Conservation (phyloP, 2,797 vertebrate species). For the Myotis daubentonii region DNA sequence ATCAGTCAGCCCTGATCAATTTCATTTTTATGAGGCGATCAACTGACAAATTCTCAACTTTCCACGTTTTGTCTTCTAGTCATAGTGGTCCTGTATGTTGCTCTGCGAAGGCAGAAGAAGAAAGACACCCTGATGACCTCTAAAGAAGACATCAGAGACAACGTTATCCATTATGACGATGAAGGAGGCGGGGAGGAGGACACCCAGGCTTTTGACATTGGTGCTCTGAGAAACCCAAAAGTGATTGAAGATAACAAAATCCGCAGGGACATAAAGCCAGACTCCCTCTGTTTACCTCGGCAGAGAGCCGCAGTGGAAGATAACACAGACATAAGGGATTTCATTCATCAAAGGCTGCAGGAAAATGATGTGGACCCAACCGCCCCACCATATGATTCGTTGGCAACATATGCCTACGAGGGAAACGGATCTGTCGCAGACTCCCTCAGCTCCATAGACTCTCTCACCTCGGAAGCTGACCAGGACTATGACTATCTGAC, state of each 20-base stretch:
- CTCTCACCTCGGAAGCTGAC: slow-evolving; percentile 89
- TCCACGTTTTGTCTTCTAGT: slow-evolving; percentile 82
- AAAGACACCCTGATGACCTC: slow-evolving; percentile 99
- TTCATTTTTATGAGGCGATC: not conserved
- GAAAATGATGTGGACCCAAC: slow-evolving; percentile 93
- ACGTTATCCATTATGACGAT: slow-evolving; percentile 98
- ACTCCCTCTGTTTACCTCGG: slow-evolving; percentile 85
- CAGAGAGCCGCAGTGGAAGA: slow-evolving; percentile 88
- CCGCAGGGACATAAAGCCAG: slow-evolving; percentile 96
- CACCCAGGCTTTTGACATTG: slow-evolving; percentile 98
- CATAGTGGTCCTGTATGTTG: slow-evolving; percentile 97
- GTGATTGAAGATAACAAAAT: slow-evolving; percentile 94
- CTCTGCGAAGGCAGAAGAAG: slow-evolving; percentile 94
- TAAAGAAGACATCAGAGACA: slow-evolving; percentile 98
- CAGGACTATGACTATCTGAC: slow-evolving; percentile 96
- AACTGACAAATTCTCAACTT: slow-evolving; percentile 39
- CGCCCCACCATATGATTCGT: slow-evolving; percentile 96
- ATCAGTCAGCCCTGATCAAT: not conserved
- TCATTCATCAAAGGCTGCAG: slow-evolving; percentile 94
- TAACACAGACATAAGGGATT: slow-evolving; percentile 94
- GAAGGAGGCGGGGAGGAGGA: slow-evolving; percentile 98
- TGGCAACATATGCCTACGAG: slow-evolving; percentile 98
- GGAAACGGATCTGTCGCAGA: slow-evolving; percentile 95
- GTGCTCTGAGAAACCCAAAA: slow-evolving; percentile 97
- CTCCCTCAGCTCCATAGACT: slow-evolving; percentile 97